These are phyloP conservation scores for Myanophis thanlyinensis DNA, from an alignment of 2,113 vertebrate species.

Conservation along the genomic window DNA sequence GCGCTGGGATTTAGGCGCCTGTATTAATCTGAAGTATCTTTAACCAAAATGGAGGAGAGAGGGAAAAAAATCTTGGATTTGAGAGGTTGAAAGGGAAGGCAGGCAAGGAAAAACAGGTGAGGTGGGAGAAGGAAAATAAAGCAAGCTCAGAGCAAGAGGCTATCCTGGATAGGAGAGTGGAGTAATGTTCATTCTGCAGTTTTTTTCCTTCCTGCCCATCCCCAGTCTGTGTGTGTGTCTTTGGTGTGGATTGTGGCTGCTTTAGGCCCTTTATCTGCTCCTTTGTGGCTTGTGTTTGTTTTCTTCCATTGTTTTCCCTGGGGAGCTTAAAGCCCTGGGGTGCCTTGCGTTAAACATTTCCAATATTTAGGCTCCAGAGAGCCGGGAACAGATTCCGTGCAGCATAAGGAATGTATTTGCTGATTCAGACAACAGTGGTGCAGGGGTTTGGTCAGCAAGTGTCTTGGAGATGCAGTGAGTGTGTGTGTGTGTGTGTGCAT, in stretches of 20 bases:
- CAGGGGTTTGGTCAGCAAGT: neutral
- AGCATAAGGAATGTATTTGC: neutral
- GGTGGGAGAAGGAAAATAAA: neutral
- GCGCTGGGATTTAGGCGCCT: neutral
- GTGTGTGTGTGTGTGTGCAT: no score
- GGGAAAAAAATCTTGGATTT: neutral
- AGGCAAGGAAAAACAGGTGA: neutral
- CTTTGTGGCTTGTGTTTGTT: neutral
- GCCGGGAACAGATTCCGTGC: neutral
- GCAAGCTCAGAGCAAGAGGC: neutral
- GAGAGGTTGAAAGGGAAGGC: neutral
- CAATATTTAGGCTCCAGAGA: neutral
- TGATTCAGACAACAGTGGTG: neutral
- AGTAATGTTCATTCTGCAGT: neutral
- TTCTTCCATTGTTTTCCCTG: neutral
- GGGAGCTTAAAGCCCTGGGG: neutral
- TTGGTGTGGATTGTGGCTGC: no score
- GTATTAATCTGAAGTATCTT: neutral
- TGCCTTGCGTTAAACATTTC: neutral
- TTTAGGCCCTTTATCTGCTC: neutral
- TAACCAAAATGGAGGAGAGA: neutral
- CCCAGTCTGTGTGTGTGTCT: no score
- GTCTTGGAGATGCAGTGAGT: neutral
- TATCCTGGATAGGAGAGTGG: neutral
- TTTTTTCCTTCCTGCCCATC: neutral